These are phyloP conservation scores for Macrotus californicus DNA, from an alignment of 2,113 vertebrate species.

Conservation along the genomic window DNA sequence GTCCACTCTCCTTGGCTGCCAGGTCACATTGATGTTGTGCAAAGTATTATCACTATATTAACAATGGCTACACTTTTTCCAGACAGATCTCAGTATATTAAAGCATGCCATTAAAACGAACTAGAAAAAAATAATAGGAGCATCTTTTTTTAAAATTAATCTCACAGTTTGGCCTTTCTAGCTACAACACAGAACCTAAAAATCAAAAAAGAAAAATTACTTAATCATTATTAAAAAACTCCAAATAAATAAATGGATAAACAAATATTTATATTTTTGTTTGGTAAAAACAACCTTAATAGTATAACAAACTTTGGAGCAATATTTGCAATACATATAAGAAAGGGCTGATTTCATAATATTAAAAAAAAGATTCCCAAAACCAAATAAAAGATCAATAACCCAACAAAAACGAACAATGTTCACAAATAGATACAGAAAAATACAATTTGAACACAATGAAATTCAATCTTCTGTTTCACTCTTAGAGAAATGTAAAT, in stretches of 20 bases:
- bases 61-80: too few relatives aligned
- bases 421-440: not conserved
- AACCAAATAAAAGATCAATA: slow-evolving; percentile 19
- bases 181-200: not conserved
- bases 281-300: not conserved
- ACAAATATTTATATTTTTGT: not conserved
- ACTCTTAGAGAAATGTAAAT: not conserved
- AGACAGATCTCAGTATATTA: not conserved
- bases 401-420: not conserved
- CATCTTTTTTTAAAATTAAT: not conserved
- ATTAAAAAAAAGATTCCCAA: not conserved
- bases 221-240: not conserved
- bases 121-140: not conserved
- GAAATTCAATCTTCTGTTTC: not conserved
- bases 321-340: not conserved
- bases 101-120: not conserved
- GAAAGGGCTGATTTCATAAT: not conserved
- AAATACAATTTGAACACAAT: not conserved
- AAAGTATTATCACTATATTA: too few relatives aligned
- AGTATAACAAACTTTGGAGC: not conserved
- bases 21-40: too few relatives aligned
- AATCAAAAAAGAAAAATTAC: not conserved
- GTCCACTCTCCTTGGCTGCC: too few relatives aligned
- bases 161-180: not conserved
- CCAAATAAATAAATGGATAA: not conserved